phyloP scores from a whole-genome alignment of 1,140 invertebrate genomes.

The Tachypleus tridentatus region DNA sequence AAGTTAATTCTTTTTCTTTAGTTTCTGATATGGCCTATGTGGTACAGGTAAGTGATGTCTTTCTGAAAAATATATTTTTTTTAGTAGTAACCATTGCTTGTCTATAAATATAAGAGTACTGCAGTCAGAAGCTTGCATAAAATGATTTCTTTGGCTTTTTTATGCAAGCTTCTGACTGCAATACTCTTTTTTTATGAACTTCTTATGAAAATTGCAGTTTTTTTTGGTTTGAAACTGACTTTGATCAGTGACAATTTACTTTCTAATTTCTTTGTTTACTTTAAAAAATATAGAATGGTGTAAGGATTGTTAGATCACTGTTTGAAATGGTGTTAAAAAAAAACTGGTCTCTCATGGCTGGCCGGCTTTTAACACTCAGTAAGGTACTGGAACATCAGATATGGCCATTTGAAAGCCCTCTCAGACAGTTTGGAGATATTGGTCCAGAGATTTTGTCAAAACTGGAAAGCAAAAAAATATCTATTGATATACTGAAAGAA shows the following conservation, averaged over 20 bases:
- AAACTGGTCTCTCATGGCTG: conserved; percentile 78
- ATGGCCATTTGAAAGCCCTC: conserved; percentile 74
- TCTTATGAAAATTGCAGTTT: too few species aligned
- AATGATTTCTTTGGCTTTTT: too few species aligned
- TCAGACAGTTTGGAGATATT: conserved; percentile 73
- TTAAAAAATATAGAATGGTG: conserved; percentile 55
- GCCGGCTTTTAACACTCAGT: conserved; percentile 58
- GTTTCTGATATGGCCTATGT: conserved; percentile 89
- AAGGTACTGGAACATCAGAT: conserved; percentile 82
- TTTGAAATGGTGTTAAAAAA: conserved; percentile 87
- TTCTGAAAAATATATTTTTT: not conserved
- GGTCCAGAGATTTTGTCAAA: conserved; percentile 63
- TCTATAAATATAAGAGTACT: not conserved
- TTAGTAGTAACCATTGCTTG: conserved; percentile 1
- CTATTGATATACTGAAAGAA: conserved; percentile 62
- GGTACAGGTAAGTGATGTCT: conserved; percentile 51
- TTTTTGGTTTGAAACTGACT: too few species aligned
- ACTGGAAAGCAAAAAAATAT: conserved; percentile 60
- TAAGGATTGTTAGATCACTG: conserved; percentile 74
- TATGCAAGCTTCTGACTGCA: too few species aligned
- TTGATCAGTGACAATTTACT: too few species aligned
- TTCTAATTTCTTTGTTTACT: too few species aligned
- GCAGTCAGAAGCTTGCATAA: too few species aligned
- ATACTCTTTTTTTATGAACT: too few species aligned
- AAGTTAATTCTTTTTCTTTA: conserved; percentile 74